A percentile compares a stretch with the other conserved stretches of the same genome.
Conservation (phyloP, 2,888 invertebrate genomes). For the Sepiola atlantica region DNA sequence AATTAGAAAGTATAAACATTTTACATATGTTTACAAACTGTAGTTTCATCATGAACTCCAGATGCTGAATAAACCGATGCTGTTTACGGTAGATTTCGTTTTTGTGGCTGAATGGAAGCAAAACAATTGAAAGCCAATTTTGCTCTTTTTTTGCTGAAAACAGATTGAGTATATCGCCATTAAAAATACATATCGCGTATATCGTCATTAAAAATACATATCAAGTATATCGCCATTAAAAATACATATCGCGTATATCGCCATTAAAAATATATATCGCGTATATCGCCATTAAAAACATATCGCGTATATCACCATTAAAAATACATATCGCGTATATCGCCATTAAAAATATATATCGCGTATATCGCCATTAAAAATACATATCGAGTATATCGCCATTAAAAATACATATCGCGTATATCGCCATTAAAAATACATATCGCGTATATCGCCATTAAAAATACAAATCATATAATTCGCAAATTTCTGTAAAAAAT, state of each 20-base stretch:
- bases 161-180: neutral
- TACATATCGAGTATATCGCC: neutral
- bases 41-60: neutral
- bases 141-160: neutral
- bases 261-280: neutral
- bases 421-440: neutral
- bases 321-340: neutral
- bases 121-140: neutral
- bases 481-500: neutral
- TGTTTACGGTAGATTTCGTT: neutral
- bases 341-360: neutral
- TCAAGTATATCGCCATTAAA: neutral
- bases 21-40: neutral
- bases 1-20: neutral
- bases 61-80: no score
- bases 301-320: neutral
- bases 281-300: neutral
- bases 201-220: neutral
- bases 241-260: neutral
- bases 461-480: neutral
- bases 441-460: neutral
- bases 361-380: neutral
- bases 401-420: neutral
- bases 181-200: neutral
- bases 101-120: neutral